A percentile compares a stretch with the other conserved stretches of the same genome.
Conservation (phyloP, 1,140 invertebrate species). For the Bombus pascuorum region DNA sequence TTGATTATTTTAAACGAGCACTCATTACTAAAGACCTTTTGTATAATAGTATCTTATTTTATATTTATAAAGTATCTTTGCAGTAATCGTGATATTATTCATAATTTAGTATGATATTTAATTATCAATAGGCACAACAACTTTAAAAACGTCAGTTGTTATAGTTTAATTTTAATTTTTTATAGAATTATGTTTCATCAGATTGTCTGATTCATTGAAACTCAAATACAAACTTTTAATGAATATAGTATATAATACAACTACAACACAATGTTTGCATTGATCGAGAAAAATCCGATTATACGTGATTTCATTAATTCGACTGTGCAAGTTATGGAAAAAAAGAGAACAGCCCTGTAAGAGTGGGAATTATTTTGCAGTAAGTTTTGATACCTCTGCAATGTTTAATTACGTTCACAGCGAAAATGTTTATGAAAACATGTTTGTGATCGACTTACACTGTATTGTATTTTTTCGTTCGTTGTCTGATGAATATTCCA, state of each 20-base stretch:
- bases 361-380: background rate
- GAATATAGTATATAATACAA: background rate
- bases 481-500: conserved; percentile 15
- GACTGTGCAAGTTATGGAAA: background rate
- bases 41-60: background rate
- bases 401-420: background rate
- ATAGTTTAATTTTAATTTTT: background rate
- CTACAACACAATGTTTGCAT: background rate
- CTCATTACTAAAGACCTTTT: background rate
- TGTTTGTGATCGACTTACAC: background rate
- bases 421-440: background rate
- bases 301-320: background rate
- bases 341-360: no score
- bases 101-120: background rate
- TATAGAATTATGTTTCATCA: background rate
- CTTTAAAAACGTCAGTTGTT: background rate
- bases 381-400: background rate
- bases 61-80: background rate
- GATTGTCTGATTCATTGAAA: background rate
- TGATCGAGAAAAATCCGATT: background rate
- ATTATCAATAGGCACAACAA: no score
- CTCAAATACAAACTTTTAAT: background rate
- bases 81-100: background rate
- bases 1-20: no score
- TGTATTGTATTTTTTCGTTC: background rate